These are phyloP conservation scores for Microctenopoma stevenorrisi DNA, from an alignment of 2,797 vertebrate species.

Conservation along the genomic window DNA sequence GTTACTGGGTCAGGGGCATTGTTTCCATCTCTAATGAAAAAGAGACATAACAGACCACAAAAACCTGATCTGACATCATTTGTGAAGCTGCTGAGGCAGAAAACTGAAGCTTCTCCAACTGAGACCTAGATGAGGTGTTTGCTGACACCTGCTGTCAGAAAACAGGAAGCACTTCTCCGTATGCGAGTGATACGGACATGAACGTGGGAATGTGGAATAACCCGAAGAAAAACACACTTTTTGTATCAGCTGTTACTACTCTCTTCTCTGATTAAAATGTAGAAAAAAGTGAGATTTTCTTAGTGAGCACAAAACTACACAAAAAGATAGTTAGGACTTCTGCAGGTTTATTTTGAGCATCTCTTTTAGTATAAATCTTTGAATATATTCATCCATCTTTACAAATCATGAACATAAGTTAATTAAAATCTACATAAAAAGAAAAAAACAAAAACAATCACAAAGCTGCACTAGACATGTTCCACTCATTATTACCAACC, in stretches of 20 bases:
- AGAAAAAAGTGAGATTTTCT: background rate
- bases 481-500: constrained; percentile 25
- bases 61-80: constrained; percentile 13
- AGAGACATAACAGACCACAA: constrained; percentile 4
- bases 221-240: background rate
- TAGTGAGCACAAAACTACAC: background rate
- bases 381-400: constrained; percentile 41
- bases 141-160: constrained; percentile 76
- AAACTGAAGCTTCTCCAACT: background rate
- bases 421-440: constrained; percentile 41
- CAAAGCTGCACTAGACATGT: background rate
- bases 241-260: background rate
- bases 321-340: background rate
- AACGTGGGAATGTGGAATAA: background rate
- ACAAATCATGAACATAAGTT: constrained; percentile 45
- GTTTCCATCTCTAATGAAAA: constrained; percentile 8
- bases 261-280: background rate
- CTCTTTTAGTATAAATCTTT: constrained; percentile 50
- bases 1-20: background rate
- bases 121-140: constrained; percentile 48
- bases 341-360: constrained; percentile 32
- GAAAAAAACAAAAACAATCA: constrained; percentile 32
- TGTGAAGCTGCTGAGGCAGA: constrained; percentile 20
- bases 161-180: constrained; percentile 14
- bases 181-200: background rate